These are phyloP conservation scores for Epinephelus coioides DNA, from an alignment of 2,797 vertebrate genomes.

Conservation along the genomic window DNA sequence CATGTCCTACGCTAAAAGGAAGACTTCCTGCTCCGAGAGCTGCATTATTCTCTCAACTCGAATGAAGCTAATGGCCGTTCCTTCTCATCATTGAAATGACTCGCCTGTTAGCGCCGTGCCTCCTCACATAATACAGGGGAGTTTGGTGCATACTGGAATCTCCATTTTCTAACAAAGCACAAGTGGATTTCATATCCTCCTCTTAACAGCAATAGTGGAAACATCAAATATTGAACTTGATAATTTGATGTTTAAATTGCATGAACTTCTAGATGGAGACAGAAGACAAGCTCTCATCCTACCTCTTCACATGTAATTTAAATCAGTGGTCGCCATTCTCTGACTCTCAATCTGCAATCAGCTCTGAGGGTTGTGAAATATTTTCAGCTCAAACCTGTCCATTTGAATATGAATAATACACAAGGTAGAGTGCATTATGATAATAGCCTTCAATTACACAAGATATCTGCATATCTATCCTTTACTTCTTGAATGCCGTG, in stretches of 20 bases:
- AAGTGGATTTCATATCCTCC: constrained; percentile 74
- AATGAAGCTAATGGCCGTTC: constrained; percentile 65
- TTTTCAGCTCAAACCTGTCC: constrained; percentile 78
- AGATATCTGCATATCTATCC: constrained; percentile 78
- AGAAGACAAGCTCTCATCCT: constrained; percentile 69
- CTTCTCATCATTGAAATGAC: constrained; percentile 60
- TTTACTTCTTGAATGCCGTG: constrained; percentile 63
- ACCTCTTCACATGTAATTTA: constrained; percentile 80
- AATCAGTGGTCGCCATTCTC: constrained; percentile 77
- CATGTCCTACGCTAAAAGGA: constrained; percentile 38
- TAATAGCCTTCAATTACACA: constrained; percentile 85
- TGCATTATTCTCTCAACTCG: constrained; percentile 61
- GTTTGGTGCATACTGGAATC: constrained; percentile 48
- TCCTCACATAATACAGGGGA: constrained; percentile 49
- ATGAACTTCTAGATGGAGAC: constrained; percentile 62
- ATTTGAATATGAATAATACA: constrained; percentile 86
- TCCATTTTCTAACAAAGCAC: constrained; percentile 70
- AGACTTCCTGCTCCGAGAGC: constrained; percentile 39
- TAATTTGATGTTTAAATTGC: constrained; percentile 80
- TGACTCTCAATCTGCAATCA: constrained; percentile 82
- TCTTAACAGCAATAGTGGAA: constrained; percentile 71
- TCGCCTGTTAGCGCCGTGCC: constrained; percentile 37
- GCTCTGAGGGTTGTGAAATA: constrained; percentile 75
- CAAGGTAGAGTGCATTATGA: constrained; percentile 83
- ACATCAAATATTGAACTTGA: constrained; percentile 81